These are phyloP conservation scores for Bryconaethiops microstoma DNA, from an alignment of 2,797 vertebrate genomes.

Conservation along the genomic window DNA sequence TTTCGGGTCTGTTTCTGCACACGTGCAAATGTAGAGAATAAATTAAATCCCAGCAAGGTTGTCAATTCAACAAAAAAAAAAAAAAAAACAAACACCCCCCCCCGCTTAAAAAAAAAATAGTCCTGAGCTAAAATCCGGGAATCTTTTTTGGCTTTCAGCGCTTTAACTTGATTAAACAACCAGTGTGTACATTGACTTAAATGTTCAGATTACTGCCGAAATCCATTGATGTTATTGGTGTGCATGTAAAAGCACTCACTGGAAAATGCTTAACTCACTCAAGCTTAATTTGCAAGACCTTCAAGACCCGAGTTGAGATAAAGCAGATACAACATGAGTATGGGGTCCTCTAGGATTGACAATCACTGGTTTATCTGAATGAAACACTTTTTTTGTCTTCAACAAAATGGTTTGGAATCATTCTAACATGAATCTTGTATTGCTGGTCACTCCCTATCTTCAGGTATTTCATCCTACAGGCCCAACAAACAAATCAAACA, in stretches of 20 bases:
- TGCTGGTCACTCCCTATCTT: conserved; percentile 12
- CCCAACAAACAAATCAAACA: neutral
- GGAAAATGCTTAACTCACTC: neutral
- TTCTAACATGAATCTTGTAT: neutral
- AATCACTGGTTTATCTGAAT: neutral
- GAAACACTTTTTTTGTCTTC: neutral
- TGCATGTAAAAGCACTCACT: neutral
- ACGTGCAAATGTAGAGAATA: no score
- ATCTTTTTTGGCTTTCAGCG: no score
- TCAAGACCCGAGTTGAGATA: neutral
- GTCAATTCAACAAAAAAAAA: no score
- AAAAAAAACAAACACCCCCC: no score
- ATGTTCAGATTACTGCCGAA: no score
- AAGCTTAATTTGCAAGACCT: neutral
- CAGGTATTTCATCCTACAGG: neutral
- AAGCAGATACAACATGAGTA: neutral
- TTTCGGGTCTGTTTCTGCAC: no score
- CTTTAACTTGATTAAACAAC: no score
- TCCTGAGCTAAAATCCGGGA: no score
- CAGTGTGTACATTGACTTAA: no score
- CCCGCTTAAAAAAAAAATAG: no score
- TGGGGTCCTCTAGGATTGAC: neutral
- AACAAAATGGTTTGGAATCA: neutral
- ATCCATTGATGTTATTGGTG: no score
- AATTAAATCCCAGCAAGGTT: no score